Evolutionary conservation across 2,797 vertebrate species (phyloP).

Genomic region (Sebastes matsubarae): DNA sequence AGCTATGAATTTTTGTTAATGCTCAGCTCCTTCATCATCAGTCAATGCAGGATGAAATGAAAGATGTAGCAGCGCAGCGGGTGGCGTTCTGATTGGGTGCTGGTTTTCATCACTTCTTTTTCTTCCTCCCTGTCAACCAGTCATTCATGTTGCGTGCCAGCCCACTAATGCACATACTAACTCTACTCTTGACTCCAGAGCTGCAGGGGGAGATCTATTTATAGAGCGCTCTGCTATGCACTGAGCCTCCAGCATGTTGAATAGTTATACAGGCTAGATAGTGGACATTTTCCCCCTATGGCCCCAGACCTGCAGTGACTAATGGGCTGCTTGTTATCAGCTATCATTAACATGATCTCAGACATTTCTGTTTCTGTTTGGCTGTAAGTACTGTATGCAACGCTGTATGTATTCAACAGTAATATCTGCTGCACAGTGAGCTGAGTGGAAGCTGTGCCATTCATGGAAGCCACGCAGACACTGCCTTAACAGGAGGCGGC

Average conservation of each 20-base stretch:
- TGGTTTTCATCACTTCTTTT: slow-evolving; percentile 43
- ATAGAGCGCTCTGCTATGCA: slow-evolving; percentile 74
- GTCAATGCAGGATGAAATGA: not conserved
- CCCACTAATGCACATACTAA: slow-evolving; percentile 72
- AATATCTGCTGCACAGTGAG: not conserved
- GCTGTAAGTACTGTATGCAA: not conserved
- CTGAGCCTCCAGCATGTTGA: slow-evolving; percentile 68
- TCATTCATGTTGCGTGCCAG: slow-evolving; percentile 54
- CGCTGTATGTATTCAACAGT: not conserved
- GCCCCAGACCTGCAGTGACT: slow-evolving; percentile 25
- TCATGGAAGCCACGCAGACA: slow-evolving; percentile 20
- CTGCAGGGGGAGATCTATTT: slow-evolving; percentile 79
- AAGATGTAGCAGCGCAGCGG: not conserved
- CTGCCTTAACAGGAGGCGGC: slow-evolving; percentile 21
- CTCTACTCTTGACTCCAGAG: slow-evolving; percentile 61
- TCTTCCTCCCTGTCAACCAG: slow-evolving; percentile 48
- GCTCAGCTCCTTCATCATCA: not conserved
- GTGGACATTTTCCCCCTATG: slow-evolving; percentile 11
- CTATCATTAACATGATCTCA: not conserved
- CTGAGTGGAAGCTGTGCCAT: not conserved
- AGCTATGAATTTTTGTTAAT: not conserved
- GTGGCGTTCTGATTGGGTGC: slow-evolving; percentile 1
- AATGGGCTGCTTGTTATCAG: slow-evolving; percentile 12
- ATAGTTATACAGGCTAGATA: slow-evolving; percentile 56
- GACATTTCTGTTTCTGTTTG: not conserved